Conservation (phyloP, 2,888 invertebrate genomes). For the Drosophila rellima region DNA sequence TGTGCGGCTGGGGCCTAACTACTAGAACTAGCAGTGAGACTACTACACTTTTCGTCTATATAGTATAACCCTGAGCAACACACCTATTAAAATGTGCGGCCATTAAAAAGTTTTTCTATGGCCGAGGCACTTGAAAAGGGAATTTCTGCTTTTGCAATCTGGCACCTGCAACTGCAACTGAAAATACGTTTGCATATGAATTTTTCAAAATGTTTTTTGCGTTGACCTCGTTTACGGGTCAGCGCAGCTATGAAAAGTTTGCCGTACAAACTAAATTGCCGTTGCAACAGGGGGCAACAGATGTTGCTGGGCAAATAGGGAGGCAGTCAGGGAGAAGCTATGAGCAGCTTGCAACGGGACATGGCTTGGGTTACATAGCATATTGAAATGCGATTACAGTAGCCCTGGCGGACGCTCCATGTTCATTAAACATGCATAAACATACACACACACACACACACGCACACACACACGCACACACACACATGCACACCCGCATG, state of each 20-base stretch:
- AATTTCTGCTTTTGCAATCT: constrained; percentile 62
- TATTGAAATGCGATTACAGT: constrained; percentile 79
- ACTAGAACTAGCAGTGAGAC: not conserved
- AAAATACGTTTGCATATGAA: constrained; percentile 79
- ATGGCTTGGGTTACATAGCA: constrained; percentile 62
- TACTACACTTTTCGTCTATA: not conserved
- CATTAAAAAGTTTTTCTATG: constrained; percentile 74
- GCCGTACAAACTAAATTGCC: constrained; percentile 76
- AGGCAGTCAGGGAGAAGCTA: constrained; percentile 2
- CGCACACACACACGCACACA: constrained; percentile 15
- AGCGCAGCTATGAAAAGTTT: constrained; percentile 75
- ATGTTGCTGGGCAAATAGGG: constrained; percentile 11
- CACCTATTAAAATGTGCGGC: constrained; percentile 74
- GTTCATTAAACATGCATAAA: constrained; percentile 80
- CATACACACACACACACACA: constrained; percentile 47
- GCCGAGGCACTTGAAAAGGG: constrained; percentile 50
- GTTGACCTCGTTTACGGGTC: constrained; percentile 79
- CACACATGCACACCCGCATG: constrained; percentile 18
- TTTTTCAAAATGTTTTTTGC: constrained; percentile 78
- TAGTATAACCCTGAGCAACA: constrained; percentile 52
- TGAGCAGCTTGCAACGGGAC: constrained; percentile 47
- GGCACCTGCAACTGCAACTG: constrained; percentile 74
- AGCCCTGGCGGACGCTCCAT: constrained; percentile 63
- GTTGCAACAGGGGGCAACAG: constrained; percentile 46
- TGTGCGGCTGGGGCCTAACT: constrained; percentile 7